These are phyloP conservation scores for Odontamblyopus rebecca DNA, from an alignment of 2,797 vertebrate genomes.

Conservation along the genomic window DNA sequence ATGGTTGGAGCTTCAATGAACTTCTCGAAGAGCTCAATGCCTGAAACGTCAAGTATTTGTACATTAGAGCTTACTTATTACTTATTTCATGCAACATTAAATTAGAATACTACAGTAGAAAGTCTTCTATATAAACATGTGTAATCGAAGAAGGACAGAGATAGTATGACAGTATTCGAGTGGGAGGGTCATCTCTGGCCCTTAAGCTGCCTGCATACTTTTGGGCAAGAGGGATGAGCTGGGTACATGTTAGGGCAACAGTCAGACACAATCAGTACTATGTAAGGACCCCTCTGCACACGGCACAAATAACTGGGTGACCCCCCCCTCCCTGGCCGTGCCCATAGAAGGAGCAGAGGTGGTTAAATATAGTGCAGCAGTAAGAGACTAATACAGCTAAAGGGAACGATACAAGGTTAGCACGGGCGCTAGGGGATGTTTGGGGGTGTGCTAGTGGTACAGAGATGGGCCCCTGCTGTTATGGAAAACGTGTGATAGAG, in stretches of 20 bases:
- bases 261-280: conserved; percentile 75
- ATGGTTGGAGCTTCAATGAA: background rate
- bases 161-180: conserved; percentile 23
- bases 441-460: conserved; percentile 15
- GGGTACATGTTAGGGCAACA: conserved; percentile 74
- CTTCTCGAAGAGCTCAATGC: background rate
- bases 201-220: conserved; percentile 28
- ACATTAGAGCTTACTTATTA: background rate
- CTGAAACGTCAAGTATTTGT: background rate
- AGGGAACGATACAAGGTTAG: conserved; percentile 29
- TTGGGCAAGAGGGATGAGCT: conserved; percentile 26
- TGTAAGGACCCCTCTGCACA: conserved; percentile 73
- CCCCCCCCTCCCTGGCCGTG: conserved; percentile 74
- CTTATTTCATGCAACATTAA: background rate
- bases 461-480: conserved; percentile 34
- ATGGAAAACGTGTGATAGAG: conserved; percentile 20
- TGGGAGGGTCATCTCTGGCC: conserved; percentile 58
- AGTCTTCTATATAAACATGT: background rate
- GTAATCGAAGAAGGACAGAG: conserved; percentile 9
- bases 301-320: conserved; percentile 70
- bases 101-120: background rate
- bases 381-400: conserved; percentile 41
- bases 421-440: background rate
- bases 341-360: conserved; percentile 72
- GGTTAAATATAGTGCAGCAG: conserved; percentile 80